phyloP scores from a whole-genome alignment of 2,113 vertebrate species.

The Rhineura floridana region DNA sequence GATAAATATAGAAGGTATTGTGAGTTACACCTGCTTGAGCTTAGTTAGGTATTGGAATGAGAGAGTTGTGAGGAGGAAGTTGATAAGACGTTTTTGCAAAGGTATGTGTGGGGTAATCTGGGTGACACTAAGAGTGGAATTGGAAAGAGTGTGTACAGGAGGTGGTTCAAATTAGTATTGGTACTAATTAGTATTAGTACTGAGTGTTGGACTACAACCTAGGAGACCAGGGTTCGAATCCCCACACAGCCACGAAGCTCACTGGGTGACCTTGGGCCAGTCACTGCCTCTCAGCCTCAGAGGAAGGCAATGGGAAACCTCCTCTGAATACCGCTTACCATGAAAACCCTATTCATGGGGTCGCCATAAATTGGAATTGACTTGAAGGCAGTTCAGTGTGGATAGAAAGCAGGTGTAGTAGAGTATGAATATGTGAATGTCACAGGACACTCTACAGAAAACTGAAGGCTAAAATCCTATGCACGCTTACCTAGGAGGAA shows the following conservation, averaged over 20 bases:
- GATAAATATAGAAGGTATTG: neutral
- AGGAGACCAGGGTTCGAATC: too few relatives aligned
- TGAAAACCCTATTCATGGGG: too few relatives aligned
- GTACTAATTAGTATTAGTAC: too few relatives aligned
- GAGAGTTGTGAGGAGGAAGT: neutral
- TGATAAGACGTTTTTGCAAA: neutral
- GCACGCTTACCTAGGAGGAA: neutral
- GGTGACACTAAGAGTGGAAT: neutral
- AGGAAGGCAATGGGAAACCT: too few relatives aligned
- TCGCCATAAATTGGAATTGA: too few relatives aligned
- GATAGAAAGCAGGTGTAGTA: neutral
- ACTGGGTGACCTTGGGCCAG: too few relatives aligned
- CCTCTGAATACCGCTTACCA: too few relatives aligned
- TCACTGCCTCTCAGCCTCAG: too few relatives aligned
- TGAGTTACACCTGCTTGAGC: neutral
- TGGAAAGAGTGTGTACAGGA: neutral
- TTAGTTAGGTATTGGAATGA: neutral
- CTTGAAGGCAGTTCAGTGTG: too few relatives aligned
- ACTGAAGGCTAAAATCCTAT: neutral
- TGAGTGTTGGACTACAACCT: too few relatives aligned
- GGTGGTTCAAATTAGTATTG: neutral
- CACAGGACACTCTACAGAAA: neutral
- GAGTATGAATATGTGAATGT: neutral
- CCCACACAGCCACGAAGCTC: too few relatives aligned
- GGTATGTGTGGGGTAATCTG: neutral